phyloP scores from a whole-genome alignment of 2,113 vertebrate species.

The Ellobius talpinus region DNA sequence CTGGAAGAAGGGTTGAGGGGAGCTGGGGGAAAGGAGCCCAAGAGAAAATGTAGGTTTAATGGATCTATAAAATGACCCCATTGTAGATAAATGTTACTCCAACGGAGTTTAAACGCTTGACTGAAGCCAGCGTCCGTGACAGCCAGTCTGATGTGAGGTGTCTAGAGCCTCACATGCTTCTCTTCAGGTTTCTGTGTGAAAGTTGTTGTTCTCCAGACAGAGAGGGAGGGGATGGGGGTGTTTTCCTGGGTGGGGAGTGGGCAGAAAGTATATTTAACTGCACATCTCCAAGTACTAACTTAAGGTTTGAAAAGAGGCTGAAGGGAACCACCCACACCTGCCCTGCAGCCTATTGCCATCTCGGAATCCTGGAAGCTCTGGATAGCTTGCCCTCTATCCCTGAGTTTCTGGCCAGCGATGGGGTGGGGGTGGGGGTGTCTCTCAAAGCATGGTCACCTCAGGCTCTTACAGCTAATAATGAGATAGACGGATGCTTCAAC shows the following conservation, averaged over 20 bases:
- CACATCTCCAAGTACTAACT: constrained; percentile 50
- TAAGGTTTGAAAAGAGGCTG: background rate
- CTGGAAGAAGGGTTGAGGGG: constrained; percentile 60
- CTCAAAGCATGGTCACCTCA: background rate
- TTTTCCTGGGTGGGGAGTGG: constrained; percentile 22
- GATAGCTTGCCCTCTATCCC: background rate
- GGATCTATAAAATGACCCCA: constrained; percentile 83
- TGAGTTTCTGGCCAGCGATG: background rate
- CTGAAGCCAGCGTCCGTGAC: constrained; percentile 56
- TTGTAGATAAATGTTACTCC: constrained; percentile 79
- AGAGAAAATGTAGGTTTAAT: constrained; percentile 86
- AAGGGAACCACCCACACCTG: constrained; percentile 27
- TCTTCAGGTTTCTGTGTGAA: constrained; percentile 62
- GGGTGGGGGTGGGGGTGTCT: background rate
- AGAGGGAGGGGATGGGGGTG: background rate
- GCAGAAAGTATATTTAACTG: constrained; percentile 27
- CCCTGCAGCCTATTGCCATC: constrained; percentile 7
- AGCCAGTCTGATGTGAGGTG: constrained; percentile 27
- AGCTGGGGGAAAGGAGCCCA: constrained; percentile 64
- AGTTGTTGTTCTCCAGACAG: constrained; percentile 49
- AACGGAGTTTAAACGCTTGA: constrained; percentile 73
- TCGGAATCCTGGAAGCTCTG: background rate
- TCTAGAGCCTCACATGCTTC: constrained; percentile 60
- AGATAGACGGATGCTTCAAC: background rate
- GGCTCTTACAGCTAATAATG: background rate